Conservation (phyloP, 2,797 vertebrate genomes). For the Labroides dimidiatus region DNA sequence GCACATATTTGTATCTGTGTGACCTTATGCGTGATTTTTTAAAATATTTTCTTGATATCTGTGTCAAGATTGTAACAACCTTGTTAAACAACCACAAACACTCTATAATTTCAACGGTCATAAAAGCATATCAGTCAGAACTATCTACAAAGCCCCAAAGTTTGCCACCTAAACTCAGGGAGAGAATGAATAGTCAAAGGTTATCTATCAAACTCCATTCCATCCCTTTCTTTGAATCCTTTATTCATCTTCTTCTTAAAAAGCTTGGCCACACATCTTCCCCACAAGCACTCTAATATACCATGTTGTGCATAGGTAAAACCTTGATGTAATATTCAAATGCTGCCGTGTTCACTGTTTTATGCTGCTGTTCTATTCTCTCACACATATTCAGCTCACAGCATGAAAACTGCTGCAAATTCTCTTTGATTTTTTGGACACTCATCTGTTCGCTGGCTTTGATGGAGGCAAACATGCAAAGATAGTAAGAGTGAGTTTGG, state of each 20-base stretch:
- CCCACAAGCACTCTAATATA: constrained; percentile 19
- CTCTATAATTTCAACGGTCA: background rate
- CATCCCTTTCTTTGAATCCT: constrained; percentile 38
- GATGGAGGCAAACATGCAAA: constrained; percentile 17
- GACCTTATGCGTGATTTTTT: constrained; percentile 13
- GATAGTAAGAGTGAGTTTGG: background rate
- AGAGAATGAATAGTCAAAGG: constrained; percentile 16
- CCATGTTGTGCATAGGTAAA: constrained; percentile 16
- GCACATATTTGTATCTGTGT: background rate
- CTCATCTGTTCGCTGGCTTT: constrained; percentile 29
- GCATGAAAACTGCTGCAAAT: constrained; percentile 28
- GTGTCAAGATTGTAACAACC: constrained; percentile 11
- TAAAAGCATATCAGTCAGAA: constrained; percentile 28
- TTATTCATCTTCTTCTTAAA: constrained; percentile 27
- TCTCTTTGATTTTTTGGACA: constrained; percentile 45
- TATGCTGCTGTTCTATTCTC: constrained; percentile 19
- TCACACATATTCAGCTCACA: constrained; percentile 8
- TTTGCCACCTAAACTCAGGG: constrained; percentile 37
- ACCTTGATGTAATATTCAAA: constrained; percentile 50
- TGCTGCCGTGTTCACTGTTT: constrained; percentile 13
- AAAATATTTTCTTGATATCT: background rate
- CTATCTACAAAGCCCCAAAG: constrained; percentile 6
- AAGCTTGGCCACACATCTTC: constrained; percentile 33
- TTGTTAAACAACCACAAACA: background rate
- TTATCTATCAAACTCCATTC: constrained; percentile 54